Base-by-base conservation (phyloP, 2,113 vertebrate genomes). In the Ctenomys sociabilis region DNA sequence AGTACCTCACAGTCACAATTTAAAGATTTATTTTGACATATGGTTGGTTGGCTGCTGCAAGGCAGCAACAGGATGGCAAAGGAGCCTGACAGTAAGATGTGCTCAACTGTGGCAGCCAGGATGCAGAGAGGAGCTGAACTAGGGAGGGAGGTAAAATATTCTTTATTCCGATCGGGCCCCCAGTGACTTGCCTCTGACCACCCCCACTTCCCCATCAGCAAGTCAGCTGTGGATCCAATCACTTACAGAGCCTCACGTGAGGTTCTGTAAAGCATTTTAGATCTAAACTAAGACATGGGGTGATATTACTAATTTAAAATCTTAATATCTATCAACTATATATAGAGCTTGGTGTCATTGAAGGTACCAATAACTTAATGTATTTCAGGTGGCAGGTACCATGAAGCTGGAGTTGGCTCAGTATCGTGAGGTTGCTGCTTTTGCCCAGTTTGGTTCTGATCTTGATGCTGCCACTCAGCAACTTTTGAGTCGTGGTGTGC, bases 371-470 rank as follows among this genome's bases (percentile, higher is more conserved):
- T 40, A 1, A 49, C 0, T 86, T 83, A 24, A 26, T 54, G 0
- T 73, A 0, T 24, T 77, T 54, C 30, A 99, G 99, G 99, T 99
- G 98, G 99, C 99, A 0, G 99, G 99, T 98, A 99, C 99, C 97
- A 99, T 99, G 99, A 99, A 99, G 98, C 98, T 99, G 97, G 99
- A 99, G 96, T 85, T 99, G 98, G 99, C 99, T 96, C 99, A 99
- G 98, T 99, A 99, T 95, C 99, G 99, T 93, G 99, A 99, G 97
- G 99, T 99, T 0, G 99, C 99, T 75, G 99, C 99, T 87, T 99
- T 99, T 4, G 99, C 99, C 63, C 99, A 99, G 98, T 99, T 99
- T 0, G 99, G 99, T 32, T 99, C 99, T 92, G 99, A 99, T 96
- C 97, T 99, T 86, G 99, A 99, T 21, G 99, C 99, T 32, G 99